These are phyloP conservation scores for Harpagoxenus sublaevis DNA, from an alignment of 2,888 invertebrate species.

Conservation along the genomic window DNA sequence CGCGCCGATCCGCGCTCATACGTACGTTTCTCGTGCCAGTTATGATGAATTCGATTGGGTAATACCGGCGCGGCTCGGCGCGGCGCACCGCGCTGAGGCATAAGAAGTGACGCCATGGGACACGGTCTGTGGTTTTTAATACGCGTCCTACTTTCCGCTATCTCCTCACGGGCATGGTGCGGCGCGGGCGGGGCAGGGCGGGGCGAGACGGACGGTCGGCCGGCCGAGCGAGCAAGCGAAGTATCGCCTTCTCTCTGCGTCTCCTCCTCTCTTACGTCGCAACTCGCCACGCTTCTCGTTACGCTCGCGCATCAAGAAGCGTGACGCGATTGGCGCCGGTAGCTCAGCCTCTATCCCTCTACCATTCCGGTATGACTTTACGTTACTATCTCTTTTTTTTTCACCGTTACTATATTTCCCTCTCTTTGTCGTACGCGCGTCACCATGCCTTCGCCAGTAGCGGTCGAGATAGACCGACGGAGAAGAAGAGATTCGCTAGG, in stretches of 20 bases:
- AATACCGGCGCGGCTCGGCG: constrained; percentile 70
- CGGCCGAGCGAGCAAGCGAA: constrained; percentile 49
- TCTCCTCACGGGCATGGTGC: constrained; percentile 73
- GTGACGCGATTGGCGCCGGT: constrained; percentile 75
- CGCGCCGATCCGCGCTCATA: constrained; percentile 39
- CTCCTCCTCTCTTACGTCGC: constrained; percentile 38
- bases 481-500: constrained; percentile 23
- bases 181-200: neutral
- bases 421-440: constrained; percentile 25
- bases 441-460: constrained; percentile 29
- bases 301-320: constrained; percentile 66
- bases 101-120: constrained; percentile 83
- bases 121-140: constrained; percentile 86
- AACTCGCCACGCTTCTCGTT: constrained; percentile 36
- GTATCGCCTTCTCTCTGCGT: constrained; percentile 61
- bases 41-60: constrained; percentile 86
- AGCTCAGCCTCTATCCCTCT: constrained; percentile 56
- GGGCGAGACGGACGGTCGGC: neutral
- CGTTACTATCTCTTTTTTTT: constrained; percentile 20
- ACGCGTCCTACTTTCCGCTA: constrained; percentile 86
- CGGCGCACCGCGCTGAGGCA: constrained; percentile 74
- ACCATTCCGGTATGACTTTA: constrained; percentile 14
- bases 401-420: neutral
- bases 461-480: neutral
- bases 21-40: constrained; percentile 80